Evolutionary conservation across 2,888 invertebrate genomes (phyloP).

Genomic region (Crepidodera aurea): DNA sequence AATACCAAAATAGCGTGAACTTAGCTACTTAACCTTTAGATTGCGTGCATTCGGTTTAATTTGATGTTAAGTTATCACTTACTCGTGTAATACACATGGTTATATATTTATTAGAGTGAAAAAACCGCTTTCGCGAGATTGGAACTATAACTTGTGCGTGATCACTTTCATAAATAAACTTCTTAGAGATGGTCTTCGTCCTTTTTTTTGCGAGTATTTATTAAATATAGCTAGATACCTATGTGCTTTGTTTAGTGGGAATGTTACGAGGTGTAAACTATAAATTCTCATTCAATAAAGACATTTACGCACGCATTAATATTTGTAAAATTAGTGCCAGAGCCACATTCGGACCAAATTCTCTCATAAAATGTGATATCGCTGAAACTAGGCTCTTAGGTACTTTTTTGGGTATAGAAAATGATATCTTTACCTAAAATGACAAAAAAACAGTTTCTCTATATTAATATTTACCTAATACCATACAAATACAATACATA

Average conservation of each 20-base stretch:
- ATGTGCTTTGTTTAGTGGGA: background rate
- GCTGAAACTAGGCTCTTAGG: too few species aligned
- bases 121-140: conserved; percentile 42
- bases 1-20: conserved; percentile 54
- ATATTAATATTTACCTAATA: too few species aligned
- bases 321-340: background rate
- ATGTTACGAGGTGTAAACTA: background rate
- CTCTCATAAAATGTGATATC: too few species aligned
- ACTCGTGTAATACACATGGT: conserved; percentile 60
- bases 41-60: conserved; percentile 60
- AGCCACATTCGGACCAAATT: too few species aligned
- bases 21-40: conserved; percentile 56
- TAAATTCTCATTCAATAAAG: background rate
- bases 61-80: conserved; percentile 62
- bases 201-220: background rate
- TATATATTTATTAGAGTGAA: conserved; percentile 56
- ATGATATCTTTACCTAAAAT: too few species aligned
- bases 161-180: conserved; percentile 44
- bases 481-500: too few species aligned
- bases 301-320: too few species aligned
- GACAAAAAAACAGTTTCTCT: too few species aligned
- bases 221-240: background rate
- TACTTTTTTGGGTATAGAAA: too few species aligned
- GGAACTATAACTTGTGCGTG: conserved; percentile 47
- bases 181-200: conserved; percentile 18